Evolutionary conservation across 2,888 invertebrate species (phyloP).

Genomic region (Eurytoma californica): DNA sequence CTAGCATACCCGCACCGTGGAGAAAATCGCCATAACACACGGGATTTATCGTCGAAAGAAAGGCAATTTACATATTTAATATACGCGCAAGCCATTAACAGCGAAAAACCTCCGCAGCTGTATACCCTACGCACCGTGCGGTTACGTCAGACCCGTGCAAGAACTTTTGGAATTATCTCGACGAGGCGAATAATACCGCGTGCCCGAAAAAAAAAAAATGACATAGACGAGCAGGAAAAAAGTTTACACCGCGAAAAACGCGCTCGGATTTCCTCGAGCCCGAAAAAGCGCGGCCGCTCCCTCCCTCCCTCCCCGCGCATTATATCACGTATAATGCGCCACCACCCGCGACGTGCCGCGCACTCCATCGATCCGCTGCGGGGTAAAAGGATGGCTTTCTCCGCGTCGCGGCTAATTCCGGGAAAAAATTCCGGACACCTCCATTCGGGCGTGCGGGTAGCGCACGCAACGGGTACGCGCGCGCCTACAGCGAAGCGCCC

Average conservation of each 20-base stretch:
- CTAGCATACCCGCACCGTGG: not conserved
- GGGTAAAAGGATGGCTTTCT: no score
- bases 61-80: constrained; percentile 38
- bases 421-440: constrained; percentile 4
- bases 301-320: not conserved
- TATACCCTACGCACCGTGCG: not conserved
- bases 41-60: constrained; percentile 38
- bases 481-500: no score
- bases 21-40: constrained; percentile 29
- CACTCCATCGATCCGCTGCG: no score
- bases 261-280: not conserved
- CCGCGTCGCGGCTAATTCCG: no score
- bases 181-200: not conserved
- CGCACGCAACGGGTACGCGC: no score
- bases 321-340: not conserved
- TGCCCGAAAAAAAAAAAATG: not conserved
- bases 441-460: no score
- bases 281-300: not conserved
- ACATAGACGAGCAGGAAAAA: not conserved
- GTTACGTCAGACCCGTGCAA: constrained; percentile 16
- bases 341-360: not conserved
- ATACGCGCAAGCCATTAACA: constrained; percentile 8
- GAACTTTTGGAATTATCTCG: constrained; percentile 21
- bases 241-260: constrained; percentile 12
- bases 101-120: not conserved